Evolutionary conservation across 2,113 vertebrate species (phyloP).

Genomic region (Cyanocitta stelleri): DNA sequence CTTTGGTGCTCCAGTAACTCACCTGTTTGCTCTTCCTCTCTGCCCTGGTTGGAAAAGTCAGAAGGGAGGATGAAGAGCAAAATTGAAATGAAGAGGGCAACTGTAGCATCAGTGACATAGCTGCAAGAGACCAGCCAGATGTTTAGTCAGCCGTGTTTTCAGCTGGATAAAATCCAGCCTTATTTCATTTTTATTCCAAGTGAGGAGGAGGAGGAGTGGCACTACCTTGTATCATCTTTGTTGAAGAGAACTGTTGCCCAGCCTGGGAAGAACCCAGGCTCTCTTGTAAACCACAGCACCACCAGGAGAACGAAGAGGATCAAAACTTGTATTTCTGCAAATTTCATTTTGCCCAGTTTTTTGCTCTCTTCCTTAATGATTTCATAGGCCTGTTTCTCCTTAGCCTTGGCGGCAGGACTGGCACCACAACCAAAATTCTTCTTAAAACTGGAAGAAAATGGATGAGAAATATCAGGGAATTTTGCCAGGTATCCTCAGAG

Average conservation of each 20-base stretch:
- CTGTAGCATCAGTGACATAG: constrained; percentile 82
- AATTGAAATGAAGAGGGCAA: constrained; percentile 78
- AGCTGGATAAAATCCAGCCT: neutral
- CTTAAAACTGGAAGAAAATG: constrained; percentile 71
- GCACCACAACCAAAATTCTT: constrained; percentile 77
- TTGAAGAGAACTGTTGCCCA: constrained; percentile 82
- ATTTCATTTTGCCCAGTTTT: constrained; percentile 79
- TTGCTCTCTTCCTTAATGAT: constrained; percentile 78
- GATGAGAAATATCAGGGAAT: neutral
- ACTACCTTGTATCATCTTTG: constrained; percentile 36
- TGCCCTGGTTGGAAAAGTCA: neutral
- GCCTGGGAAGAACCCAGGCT: constrained; percentile 87
- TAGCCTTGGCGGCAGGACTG: neutral
- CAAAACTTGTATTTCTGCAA: constrained; percentile 77
- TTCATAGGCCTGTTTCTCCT: constrained; percentile 65
- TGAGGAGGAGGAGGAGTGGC: neutral
- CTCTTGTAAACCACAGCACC: constrained; percentile 88
- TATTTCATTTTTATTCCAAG: neutral
- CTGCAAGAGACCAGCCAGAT: constrained; percentile 53
- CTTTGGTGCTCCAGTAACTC: neutral
- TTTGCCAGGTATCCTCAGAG: neutral
- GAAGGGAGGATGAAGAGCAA: constrained; percentile 89
- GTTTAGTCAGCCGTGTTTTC: neutral
- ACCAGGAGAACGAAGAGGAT: constrained; percentile 79
- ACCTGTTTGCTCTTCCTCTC: neutral